Percentiles rank a stretch among this genome's conserved stretches.
These are phyloP conservation scores for Mus pahari DNA, from an alignment of 2,113 vertebrate genomes.

Conservation along the genomic window DNA sequence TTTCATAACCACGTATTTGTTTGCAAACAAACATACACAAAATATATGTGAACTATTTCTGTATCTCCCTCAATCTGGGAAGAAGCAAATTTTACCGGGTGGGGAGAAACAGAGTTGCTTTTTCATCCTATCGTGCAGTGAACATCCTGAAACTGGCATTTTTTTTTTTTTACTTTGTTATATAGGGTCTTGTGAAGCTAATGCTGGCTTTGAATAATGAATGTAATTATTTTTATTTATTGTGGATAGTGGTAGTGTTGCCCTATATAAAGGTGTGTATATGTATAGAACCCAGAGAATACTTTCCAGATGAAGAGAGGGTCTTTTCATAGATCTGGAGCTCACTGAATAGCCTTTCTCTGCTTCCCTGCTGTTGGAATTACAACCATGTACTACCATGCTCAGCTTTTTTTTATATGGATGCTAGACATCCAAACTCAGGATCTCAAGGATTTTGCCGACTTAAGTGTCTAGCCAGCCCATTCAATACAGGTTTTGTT, in stretches of 20 bases:
- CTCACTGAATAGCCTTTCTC: not conserved
- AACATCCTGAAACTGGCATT: not conserved
- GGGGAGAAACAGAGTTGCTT: not conserved
- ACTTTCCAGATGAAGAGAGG: too few relatives aligned
- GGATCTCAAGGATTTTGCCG: not conserved
- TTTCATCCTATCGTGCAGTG: not conserved
- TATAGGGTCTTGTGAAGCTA: not conserved
- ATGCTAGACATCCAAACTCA: not conserved
- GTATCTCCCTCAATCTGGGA: not conserved
- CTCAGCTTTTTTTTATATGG: not conserved
- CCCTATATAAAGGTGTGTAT: not conserved
- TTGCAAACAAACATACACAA: not conserved
- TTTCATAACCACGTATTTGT: not conserved
- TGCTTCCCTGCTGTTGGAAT: not conserved
- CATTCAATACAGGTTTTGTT: not conserved
- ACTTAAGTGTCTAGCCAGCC: not conserved
- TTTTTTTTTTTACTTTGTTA: not conserved
- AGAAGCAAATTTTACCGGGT: conserved; percentile 5
- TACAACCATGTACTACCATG: not conserved
- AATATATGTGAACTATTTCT: conserved; percentile 1
- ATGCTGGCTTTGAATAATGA: not conserved
- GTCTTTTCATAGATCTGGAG: not conserved
- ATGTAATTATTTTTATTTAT: not conserved
- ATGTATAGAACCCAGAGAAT: not conserved
- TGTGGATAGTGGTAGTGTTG: not conserved